Percentiles rank a stretch among this genome's conserved stretches.
Conservation (phyloP, 2,888 invertebrate species). For the Eupithecia subumbrata region DNA sequence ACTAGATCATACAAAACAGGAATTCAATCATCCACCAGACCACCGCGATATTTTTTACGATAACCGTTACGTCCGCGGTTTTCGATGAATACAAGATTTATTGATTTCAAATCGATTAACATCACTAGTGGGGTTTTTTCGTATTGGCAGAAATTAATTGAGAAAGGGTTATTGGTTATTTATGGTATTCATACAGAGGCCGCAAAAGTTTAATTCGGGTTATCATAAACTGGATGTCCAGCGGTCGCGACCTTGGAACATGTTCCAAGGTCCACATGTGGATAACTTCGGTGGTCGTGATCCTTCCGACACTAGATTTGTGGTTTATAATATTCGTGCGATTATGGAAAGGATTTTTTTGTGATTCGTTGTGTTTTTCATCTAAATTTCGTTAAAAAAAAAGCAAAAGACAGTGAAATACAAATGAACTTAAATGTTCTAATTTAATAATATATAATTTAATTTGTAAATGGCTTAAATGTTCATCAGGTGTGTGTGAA, state of each 20-base stretch:
- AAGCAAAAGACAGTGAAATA: too few relatives aligned
- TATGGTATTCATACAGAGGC: not conserved
- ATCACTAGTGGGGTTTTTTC: slow-evolving; percentile 18
- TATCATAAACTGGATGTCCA: not conserved
- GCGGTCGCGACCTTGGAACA: not conserved
- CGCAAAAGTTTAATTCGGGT: not conserved
- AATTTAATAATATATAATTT: too few relatives aligned
- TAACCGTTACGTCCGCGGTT: slow-evolving; percentile 36
- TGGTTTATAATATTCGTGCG: not conserved
- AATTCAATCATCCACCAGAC: slow-evolving; percentile 68
- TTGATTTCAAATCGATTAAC: slow-evolving; percentile 41
- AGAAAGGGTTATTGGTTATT: not conserved
- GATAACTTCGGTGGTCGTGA: not conserved
- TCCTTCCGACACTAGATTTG: not conserved
- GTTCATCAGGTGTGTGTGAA: too few relatives aligned
- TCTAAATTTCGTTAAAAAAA: not conserved
- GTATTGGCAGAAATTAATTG: slow-evolving; percentile 25
- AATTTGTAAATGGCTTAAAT: too few relatives aligned
- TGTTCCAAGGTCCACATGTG: too few relatives aligned
- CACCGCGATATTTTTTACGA: slow-evolving; percentile 46
- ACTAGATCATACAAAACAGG: slow-evolving; percentile 69
- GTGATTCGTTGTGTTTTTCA: not conserved
- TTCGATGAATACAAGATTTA: slow-evolving; percentile 13
- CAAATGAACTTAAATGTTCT: too few relatives aligned
- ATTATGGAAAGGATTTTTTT: not conserved